phyloP scores from a whole-genome alignment of 92 coral and sea anemone species.

The Palythoa caribaeorum region DNA sequence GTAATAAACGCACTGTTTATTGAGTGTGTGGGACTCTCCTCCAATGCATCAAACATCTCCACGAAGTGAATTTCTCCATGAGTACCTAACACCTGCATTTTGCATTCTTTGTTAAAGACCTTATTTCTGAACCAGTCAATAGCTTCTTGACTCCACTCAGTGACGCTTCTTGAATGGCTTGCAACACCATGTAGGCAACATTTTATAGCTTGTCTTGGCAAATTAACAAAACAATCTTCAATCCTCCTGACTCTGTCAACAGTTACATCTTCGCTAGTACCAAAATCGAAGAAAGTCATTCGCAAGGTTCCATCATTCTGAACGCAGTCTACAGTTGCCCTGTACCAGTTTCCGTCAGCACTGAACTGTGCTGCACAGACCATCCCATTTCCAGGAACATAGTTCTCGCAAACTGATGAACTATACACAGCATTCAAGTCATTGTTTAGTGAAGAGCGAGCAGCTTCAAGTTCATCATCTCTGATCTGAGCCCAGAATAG shows the following conservation, averaged over 20 bases:
- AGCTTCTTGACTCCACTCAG: conserved; percentile 75
- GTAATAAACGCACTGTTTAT: conserved; percentile 12
- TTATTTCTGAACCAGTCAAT: conserved; percentile 59
- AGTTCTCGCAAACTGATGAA: conserved; percentile 67
- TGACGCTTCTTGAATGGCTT: conserved; percentile 43
- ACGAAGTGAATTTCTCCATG: conserved; percentile 50
- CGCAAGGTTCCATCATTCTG: conserved; percentile 75
- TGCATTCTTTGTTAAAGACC: conserved; percentile 70
- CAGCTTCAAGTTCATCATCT: conserved; percentile 61
- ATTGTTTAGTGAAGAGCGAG: conserved; percentile 56
- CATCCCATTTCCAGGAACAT: conserved; percentile 83
- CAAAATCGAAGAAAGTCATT: conserved; percentile 91
- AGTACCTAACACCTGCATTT: conserved; percentile 52
- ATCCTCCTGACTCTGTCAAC: conserved; percentile 75
- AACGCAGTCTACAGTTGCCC: conserved; percentile 82
- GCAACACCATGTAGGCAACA: conserved; percentile 70
- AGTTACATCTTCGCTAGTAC: conserved; percentile 87
- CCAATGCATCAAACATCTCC: conserved; percentile 41
- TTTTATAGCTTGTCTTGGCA: conserved; percentile 87
- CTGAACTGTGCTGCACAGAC: conserved; percentile 90
- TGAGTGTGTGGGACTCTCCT: background rate
- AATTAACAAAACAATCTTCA: conserved; percentile 62
- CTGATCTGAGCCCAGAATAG: conserved; percentile 82
- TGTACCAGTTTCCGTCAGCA: conserved; percentile 81
- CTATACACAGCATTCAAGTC: conserved; percentile 62